Evolutionary conservation across 2,113 vertebrate genomes (phyloP).

Genomic region (Turdus rufiventris): DNA sequence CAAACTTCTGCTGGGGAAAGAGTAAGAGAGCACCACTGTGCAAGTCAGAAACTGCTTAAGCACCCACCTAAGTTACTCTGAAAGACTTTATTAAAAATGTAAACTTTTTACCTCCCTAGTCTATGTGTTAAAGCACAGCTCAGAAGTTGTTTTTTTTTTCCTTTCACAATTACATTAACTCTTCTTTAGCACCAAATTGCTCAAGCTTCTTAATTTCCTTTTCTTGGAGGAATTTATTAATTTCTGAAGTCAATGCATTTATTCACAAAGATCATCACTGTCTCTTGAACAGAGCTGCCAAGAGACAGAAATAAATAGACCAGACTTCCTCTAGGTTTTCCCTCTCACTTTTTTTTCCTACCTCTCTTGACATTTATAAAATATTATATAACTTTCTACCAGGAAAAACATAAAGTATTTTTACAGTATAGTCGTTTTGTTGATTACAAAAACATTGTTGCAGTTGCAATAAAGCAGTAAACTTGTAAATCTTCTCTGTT

Average conservation of each 20-base stretch:
- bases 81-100: not conserved
- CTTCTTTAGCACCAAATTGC: not conserved
- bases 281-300: not conserved
- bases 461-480: not conserved
- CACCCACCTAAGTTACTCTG: not conserved
- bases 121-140: not conserved
- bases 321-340: not conserved
- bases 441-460: constrained; percentile 29
- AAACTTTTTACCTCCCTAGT: not conserved
- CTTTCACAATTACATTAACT: not conserved
- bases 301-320: not conserved
- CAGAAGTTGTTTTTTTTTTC: not conserved
- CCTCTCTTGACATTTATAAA: constrained; percentile 31
- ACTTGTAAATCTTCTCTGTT: constrained; percentile 40
- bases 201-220: not conserved
- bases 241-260: not conserved
- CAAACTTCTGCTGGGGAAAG: not conserved
- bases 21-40: not conserved
- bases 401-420: constrained; percentile 22
- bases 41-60: not conserved
- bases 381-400: constrained; percentile 11
- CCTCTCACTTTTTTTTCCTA: not conserved
- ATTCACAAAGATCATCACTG: not conserved
- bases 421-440: constrained; percentile 16
- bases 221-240: not conserved